Conservation (phyloP, 2,888 invertebrate species). For the Pherbina coryleti region DNA sequence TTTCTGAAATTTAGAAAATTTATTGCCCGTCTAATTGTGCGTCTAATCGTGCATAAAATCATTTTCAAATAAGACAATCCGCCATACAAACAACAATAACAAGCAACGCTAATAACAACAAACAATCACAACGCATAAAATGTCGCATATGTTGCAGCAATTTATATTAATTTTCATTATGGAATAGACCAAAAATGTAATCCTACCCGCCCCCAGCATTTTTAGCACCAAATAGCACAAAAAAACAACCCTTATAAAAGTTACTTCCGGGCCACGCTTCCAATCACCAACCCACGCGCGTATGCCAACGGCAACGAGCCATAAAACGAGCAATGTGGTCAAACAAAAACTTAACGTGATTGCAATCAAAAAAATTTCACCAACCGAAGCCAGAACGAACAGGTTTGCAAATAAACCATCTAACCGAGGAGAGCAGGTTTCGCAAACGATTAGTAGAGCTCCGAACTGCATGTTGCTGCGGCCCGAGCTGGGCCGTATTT, state of each 20-base stretch:
- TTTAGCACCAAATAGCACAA: not conserved
- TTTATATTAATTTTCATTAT: conserved; percentile 19
- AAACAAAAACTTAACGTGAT: conserved; percentile 45
- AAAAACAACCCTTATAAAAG: not conserved
- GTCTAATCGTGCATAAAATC: conserved; percentile 31
- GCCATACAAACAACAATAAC: not conserved
- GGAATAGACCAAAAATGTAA: not conserved
- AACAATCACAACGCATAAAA: conserved; percentile 12
- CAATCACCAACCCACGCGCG: not conserved
- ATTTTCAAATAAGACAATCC: conserved; percentile 20
- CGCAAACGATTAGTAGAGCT: not conserved
- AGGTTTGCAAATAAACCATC: conserved; percentile 33
- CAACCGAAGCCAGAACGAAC: conserved; percentile 21
- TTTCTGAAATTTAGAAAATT: not conserved
- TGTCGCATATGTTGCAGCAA: conserved; percentile 30
- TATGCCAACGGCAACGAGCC: not conserved
- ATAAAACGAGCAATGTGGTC: conserved; percentile 48
- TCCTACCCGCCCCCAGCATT: not conserved
- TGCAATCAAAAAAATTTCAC: conserved; percentile 19
- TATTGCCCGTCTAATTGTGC: not conserved
- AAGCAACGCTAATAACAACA: not conserved
- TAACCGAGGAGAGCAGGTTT: not conserved
- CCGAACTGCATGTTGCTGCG: not conserved
- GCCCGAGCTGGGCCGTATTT: conserved; percentile 26
- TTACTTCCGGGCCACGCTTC: not conserved